Base-by-base conservation (phyloP, 2,888 invertebrate genomes). In the Melanchra persicariae region DNA sequence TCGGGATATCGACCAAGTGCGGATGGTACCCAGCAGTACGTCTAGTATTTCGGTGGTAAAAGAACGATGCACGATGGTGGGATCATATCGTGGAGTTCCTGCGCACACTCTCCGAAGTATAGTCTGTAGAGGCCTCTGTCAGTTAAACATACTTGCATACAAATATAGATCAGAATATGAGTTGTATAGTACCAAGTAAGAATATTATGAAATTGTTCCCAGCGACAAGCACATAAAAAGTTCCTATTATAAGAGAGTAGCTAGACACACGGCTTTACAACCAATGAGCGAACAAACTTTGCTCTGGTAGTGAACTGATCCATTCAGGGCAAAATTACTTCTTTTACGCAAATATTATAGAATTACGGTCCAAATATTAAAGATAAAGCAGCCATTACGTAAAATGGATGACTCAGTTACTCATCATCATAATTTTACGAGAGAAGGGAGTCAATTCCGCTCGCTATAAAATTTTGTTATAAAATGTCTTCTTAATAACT, bases 341-440 rank as follows among this genome's bases (percentile, higher is more conserved):
- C n/a, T 19, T 6, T 43, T 19, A 26, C 17, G 26, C n/a, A 77
- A 77, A 74, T 49, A 12, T 45, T 49, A 52, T 8, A 51, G 51
- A 63, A 45, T 51, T 47, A 55, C 24, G 24, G 30, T n/a, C 24
- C 30, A 19, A 47, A 60, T 79, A 52, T 72, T 72, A 65, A 66
- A 76, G 68, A 45, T 65, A 57, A 79, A 60, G 49, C 37, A 30
- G 61, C 24, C 54, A 61, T 59, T 51, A 66, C 55, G 15, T 52
- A 52, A 60, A 79, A 57, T 47, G 37, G 59, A 63, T 64, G 66
- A 79, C 22, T 67, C 64, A 64, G 80, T 79, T 74, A 75, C 74
- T 69, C 74, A 74, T 85, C 72, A 69, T 55, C 67, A 74, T 67
- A 71, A 74, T 59, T 71, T 84, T 75, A 84, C 73, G 82, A 83